Conservation (phyloP, 2,888 invertebrate species). For the Andrena bicolor region DNA sequence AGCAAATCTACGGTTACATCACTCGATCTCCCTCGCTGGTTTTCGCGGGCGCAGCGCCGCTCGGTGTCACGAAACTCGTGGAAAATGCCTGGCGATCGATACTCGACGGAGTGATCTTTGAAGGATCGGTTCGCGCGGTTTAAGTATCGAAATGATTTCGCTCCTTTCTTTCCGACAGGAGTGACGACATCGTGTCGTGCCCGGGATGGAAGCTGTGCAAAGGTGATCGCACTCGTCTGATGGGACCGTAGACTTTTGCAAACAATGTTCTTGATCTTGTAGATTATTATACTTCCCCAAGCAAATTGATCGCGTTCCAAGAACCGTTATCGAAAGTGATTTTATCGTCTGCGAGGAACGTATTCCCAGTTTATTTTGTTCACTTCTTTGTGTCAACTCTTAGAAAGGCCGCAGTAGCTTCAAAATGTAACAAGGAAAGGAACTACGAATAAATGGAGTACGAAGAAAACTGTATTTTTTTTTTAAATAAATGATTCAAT, state of each 20-base stretch:
- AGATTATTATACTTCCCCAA: not conserved
- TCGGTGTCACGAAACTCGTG: not conserved
- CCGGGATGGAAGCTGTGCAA: too few relatives aligned
- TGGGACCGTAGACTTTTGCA: too few relatives aligned
- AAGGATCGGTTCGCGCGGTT: too few relatives aligned
- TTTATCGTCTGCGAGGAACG: not conserved
- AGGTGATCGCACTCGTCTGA: too few relatives aligned
- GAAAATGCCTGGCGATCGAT: not conserved
- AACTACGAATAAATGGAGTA: too few relatives aligned
- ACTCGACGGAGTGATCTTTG: too few relatives aligned
- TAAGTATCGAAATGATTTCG: too few relatives aligned
- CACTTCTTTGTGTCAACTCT: too few relatives aligned
- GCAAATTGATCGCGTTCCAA: slow-evolving; percentile 1
- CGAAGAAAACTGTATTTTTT: not conserved
- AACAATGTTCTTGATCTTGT: not conserved
- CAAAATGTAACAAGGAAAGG: too few relatives aligned
- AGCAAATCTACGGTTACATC: slow-evolving; percentile 28
- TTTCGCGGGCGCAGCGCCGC: not conserved
- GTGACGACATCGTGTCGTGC: too few relatives aligned
- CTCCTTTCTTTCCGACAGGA: too few relatives aligned
- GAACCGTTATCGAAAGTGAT: not conserved
- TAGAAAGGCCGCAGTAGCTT: too few relatives aligned
- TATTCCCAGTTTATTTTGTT: not conserved
- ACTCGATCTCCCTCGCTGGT: slow-evolving; percentile 27
- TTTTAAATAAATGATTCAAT: not conserved